Evolutionary conservation across 2,797 vertebrate genomes (phyloP), one percentile per base, ranked within the genome.

Genomic region (Periophthalmus magnuspinnatus): DNA sequence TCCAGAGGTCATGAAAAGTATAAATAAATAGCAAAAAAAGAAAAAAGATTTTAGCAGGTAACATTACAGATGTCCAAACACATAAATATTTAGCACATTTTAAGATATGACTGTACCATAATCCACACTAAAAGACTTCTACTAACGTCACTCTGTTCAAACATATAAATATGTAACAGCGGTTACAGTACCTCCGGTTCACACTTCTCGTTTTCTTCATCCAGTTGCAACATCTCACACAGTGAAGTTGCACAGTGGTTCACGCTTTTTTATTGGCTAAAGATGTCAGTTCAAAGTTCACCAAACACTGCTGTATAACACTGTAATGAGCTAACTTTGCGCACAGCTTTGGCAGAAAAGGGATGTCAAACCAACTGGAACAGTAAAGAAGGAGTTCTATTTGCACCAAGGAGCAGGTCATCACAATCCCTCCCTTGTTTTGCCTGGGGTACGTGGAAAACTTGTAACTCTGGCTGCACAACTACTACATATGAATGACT

Each of bases 351-450:
- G 38, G 13, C 41, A 14, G 41, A 11, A 45, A 16, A 5, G 45
- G 3, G 13, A 45, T 45, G 41, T 45, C 41, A 45, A 45, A 45
- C 38, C 10, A 60, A 36, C 57, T 61, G 59, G 69, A 66, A 74
- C 70, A 69, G 54, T 54, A 62, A 68, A 67, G 70, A 71, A 84
- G 76, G 72, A 32, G 71, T 80, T 81, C 85, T 89, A 74, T 90
- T 76, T 62, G 73, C 1, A 65, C 69, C 65, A 52, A 67, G 68
- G 58, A 34, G 67, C 57, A 57, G 2, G 3, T 63, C 67, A 55
- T 59, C 78, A 90, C 87, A 90, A 72, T 79, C 76, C 52, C 22
- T 14, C 83, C 72, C 75, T 82, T 66, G 61, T 69, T 34, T 66
- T 64, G 45, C 45, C 47, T 55, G 65, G 58, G 69, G 74, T 54